Percentiles rank a stretch among this genome's conserved stretches.
phyloP scores from a whole-genome alignment of 2,888 invertebrate genomes.

The Caradrina kadenii region DNA sequence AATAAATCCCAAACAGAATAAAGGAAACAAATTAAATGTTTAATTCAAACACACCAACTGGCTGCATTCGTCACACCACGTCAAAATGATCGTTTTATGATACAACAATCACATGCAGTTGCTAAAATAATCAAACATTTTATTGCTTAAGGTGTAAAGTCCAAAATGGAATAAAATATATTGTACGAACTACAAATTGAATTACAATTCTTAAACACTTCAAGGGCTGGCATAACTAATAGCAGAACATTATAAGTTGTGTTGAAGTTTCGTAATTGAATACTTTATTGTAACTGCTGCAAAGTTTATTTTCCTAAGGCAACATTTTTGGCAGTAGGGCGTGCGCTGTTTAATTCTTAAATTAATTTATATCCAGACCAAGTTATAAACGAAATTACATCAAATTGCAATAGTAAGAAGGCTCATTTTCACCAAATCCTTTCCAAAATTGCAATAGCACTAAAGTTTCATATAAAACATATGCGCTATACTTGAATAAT shows the following conservation, averaged over 20 bases:
- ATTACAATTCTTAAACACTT: conserved; percentile 25
- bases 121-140: neutral
- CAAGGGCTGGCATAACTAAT: conserved; percentile 7
- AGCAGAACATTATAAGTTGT: conserved; percentile 8
- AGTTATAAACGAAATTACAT: neutral
- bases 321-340: conserved; percentile 8
- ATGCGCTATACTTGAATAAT: conserved; percentile 77
- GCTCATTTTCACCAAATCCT: neutral
- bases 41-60: conserved; percentile 87
- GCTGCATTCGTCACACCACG: conserved; percentile 79
- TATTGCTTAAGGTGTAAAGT: neutral
- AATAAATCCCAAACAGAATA: conserved; percentile 80
- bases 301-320: neutral
- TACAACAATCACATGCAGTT: conserved; percentile 21
- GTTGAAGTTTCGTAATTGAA: neutral
- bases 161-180: conserved; percentile 5
- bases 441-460: conserved; percentile 43
- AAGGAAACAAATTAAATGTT: conserved; percentile 89
- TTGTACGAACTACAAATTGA: conserved; percentile 9
- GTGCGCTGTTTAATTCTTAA: neutral
- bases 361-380: neutral
- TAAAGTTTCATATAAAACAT: conserved; percentile 74
- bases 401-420: accelerated
- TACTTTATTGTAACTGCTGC: accelerated
- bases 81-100: conserved; percentile 64